Evolutionary conservation across 2,797 vertebrate species (phyloP).

Genomic region (Sandelia bainsii): DNA sequence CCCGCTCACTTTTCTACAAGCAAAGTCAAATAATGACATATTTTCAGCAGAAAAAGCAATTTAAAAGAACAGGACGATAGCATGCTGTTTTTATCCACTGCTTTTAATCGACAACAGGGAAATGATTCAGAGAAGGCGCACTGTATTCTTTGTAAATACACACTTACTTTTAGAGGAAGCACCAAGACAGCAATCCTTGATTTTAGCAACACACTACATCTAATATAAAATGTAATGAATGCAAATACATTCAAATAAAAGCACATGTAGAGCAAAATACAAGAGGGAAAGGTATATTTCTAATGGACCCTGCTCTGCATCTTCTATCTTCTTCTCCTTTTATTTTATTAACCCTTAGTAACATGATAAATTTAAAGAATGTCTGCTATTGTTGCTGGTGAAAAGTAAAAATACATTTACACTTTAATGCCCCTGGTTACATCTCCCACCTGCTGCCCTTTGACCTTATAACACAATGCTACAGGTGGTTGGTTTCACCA

Average conservation of each 20-base stretch:
- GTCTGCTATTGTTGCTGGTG: background rate
- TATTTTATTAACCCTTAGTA: too few relatives aligned
- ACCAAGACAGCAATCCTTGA: too few relatives aligned
- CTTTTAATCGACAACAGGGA: background rate
- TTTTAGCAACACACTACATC: too few relatives aligned
- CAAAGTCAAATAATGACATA: background rate
- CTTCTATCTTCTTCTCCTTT: too few relatives aligned
- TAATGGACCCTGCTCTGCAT: too few relatives aligned
- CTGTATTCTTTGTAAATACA: too few relatives aligned
- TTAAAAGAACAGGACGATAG: background rate
- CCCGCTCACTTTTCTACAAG: background rate
- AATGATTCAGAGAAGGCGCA: background rate
- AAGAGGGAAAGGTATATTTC: background rate
- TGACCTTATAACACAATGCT: constrained; percentile 39
- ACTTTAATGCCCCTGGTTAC: background rate
- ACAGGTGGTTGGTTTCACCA: constrained; percentile 47
- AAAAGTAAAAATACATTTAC: background rate
- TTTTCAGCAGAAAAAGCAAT: constrained; percentile 13
- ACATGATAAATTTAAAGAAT: background rate
- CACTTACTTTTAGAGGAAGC: too few relatives aligned
- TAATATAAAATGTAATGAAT: too few relatives aligned
- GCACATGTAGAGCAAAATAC: too few relatives aligned
- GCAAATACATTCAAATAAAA: background rate
- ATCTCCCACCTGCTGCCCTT: constrained; percentile 32
- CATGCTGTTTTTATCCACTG: background rate